Evolutionary conservation across 64 coral and sea anemone species (phyloP).

Genomic region (Exaiptasia diaphana): DNA sequence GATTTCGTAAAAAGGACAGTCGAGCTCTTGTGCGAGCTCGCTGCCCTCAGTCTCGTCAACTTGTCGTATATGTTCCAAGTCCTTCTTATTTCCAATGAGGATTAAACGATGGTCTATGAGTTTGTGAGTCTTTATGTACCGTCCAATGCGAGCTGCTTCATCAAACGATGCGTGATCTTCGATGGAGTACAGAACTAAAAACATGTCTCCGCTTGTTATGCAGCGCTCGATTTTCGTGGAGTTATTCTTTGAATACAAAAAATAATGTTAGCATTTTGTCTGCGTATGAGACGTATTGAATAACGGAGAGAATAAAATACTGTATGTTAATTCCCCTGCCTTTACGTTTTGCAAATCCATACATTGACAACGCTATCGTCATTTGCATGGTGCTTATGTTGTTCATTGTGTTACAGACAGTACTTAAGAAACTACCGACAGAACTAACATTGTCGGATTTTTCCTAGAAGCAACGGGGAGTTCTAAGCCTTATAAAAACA

Average conservation of each 20-base stretch:
- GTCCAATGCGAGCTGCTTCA: slow-evolving; percentile 72
- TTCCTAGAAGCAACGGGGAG: too few species aligned
- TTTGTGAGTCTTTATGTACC: slow-evolving; percentile 62
- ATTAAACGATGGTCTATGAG: slow-evolving; percentile 45
- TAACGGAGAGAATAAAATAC: too few species aligned
- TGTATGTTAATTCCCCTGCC: too few species aligned
- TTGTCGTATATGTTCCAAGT: slow-evolving; percentile 72
- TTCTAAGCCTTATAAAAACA: too few species aligned
- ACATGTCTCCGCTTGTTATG: slow-evolving; percentile 53
- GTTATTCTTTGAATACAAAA: background rate
- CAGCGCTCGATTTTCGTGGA: slow-evolving; percentile 66
- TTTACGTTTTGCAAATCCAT: too few species aligned
- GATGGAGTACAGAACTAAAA: slow-evolving; percentile 82
- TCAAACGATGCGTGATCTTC: slow-evolving; percentile 61
- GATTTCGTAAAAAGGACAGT: slow-evolving; percentile 86
- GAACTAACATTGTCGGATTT: too few species aligned
- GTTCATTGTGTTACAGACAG: too few species aligned
- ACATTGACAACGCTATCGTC: too few species aligned
- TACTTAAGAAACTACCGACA: too few species aligned
- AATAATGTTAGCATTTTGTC: too few species aligned
- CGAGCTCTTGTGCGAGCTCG: slow-evolving; percentile 64
- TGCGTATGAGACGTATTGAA: too few species aligned
- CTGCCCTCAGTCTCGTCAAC: slow-evolving; percentile 84
- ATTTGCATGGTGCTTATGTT: too few species aligned
- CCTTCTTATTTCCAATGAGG: slow-evolving; percentile 73